These are phyloP conservation scores for Erythrocercus mccallii DNA, from an alignment of 2,113 vertebrate species.

Conservation along the genomic window DNA sequence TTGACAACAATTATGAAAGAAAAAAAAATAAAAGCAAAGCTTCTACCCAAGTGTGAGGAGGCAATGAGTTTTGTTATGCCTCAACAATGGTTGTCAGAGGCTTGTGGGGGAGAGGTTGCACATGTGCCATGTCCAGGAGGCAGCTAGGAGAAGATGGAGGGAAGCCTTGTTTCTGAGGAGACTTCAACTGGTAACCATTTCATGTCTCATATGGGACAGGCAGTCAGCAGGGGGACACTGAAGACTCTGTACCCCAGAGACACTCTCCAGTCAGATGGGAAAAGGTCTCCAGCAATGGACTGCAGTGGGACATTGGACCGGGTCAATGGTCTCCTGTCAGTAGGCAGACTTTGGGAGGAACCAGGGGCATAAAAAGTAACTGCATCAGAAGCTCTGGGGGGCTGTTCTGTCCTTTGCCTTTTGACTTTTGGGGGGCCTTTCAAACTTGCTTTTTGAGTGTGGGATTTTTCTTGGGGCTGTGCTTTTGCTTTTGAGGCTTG, in stretches of 20 bases:
- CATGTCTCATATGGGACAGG: too few relatives aligned
- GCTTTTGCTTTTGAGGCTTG: not conserved
- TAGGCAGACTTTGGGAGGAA: not conserved
- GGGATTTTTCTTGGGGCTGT: not conserved
- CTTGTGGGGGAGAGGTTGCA: not conserved
- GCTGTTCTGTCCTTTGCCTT: not conserved
- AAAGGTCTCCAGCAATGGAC: not conserved
- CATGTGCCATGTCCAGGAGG: not conserved
- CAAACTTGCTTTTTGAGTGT: not conserved
- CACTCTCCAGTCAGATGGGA: too few relatives aligned
- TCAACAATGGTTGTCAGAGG: not conserved
- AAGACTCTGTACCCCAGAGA: not conserved
- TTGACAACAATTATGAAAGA: not conserved
- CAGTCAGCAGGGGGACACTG: not conserved
- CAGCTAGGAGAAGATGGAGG: not conserved
- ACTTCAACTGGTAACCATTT: not conserved
- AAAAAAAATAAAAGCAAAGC: not conserved
- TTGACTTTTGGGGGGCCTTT: not conserved
- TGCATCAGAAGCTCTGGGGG: not conserved
- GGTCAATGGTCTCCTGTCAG: not conserved
- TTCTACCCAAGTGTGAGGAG: not conserved
- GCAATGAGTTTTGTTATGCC: not conserved
- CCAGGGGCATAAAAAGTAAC: not conserved
- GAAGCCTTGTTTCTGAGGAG: not conserved
- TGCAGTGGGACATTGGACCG: not conserved